Base-by-base conservation (phyloP, 2,113 vertebrate species). In the Salvator merianae region DNA sequence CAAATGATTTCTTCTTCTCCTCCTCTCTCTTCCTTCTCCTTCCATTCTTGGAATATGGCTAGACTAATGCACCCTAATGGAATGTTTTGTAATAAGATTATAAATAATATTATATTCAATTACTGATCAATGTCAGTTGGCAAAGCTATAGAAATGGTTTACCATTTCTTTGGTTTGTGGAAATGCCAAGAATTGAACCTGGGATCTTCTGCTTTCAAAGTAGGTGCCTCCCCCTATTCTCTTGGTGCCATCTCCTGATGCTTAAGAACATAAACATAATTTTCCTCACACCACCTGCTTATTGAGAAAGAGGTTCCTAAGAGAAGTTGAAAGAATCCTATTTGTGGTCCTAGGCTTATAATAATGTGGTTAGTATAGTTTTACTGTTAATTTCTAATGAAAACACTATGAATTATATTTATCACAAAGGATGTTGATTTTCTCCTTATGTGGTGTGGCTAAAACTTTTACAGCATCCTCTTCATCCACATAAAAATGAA, bases 381-480 rank as follows among this genome's bases (percentile, higher is more conserved):
- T 62, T 50, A 38, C 53, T 24, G 72, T 78, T 84, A 81, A 79
- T 69, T 88, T 73, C 79, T 84, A 73, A 74, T 80, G 87, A 73
- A 50, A 47, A 38, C 71, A 40, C 50, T 5, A 78, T 75, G 40
- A 88, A 63, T 2, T 86, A 1, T 12, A 5, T 59, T 12, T 71
- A 13, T 79, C 72, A 7, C 8, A 84, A 28, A 1, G 55, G 32
- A 74, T 14, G 12, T 4, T 79, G 53, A 71, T 77, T 85, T n/a
- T 12, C 71, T 63, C 87, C 77, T 81, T 80, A 7, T 53, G 7
- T 82, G 32, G 69, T 79, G 30, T 0, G 4, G 1, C 2, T 59
- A 84, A 87, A 70, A 62, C 0, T 78, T 90, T 32, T 86, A 86
- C 66, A 62, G 36, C 87, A 30, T 84, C 34, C 81, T 79, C 55